Evolutionary conservation across 2,888 invertebrate genomes (phyloP), one percentile per base, ranked within the genome.

Genomic region (Dichetophora obliterata): DNA sequence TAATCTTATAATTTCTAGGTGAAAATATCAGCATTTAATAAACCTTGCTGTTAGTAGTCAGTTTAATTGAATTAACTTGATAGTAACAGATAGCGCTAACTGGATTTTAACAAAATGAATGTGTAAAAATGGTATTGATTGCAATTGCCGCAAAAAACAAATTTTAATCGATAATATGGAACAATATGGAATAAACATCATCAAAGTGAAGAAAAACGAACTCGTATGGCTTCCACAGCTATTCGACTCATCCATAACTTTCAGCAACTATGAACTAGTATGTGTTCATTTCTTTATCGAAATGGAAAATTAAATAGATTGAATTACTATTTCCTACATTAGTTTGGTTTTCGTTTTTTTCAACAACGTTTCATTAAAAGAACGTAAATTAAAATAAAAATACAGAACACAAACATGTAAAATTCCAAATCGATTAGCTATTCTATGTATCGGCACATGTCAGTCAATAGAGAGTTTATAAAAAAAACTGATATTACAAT

Each of bases 101-200:
- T 59, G 57, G 57, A 59, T 59, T 59, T 22, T 9, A 59, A 0
- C 14, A 5, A 22, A 59, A 27, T 19, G 22, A 59, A 24, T 59
- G 27, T n/a, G n/a, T n/a, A 65, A 63, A 31, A 16, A 63, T n/a
- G 9, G 31, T 24, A 70, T 52, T 14, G 34, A 52, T n/a, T 16
- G 37, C 71, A 71, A 22, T 16, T 71, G 22, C n/a, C 52, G n/a
- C 57, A n/a, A n/a, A n/a, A n/a, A 37, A 59, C 59, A 22, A 54
- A 57, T 54, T 57, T 71, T 57, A 8, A 59, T 59, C 24, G 19
- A 59, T 22, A 59, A 59, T 59, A 24, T 8, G 22, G 57, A 59
- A 27, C 22, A 59, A 57, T 19, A 57, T 9, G 22, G 14, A 57
- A 11, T 22, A 57, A 59, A 54, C 27, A 22, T n/a, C 3, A 59